Base-by-base conservation (phyloP, 2,797 vertebrate genomes). In the Sebastes steindachneri region DNA sequence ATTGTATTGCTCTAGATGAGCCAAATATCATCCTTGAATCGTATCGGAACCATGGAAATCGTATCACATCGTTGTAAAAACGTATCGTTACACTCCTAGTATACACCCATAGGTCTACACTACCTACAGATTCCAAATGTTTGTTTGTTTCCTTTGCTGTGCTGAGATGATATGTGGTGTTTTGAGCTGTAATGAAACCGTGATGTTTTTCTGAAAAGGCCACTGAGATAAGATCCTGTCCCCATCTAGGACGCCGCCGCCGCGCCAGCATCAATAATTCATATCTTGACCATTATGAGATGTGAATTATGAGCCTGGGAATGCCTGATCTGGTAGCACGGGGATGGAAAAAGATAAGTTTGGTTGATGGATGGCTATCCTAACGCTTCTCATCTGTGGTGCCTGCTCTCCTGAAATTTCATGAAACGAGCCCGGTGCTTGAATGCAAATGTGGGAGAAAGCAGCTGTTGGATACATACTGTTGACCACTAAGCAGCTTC, bases 191-290 rank as follows among this genome's bases (percentile, higher is more conserved):
- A 77, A 80, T 86, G 64, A 84, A 85, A 87, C 57, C 17, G n/a
- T 63, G 45, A 54, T 72, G 53, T 64, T 83, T 53, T 71, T 58
- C 62, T 21, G 4, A 81, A 69, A 85, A 76, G 70, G 67, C 57
- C 53, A 59, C 53, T 3, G 57, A 69, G 80, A 86, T 81, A 70
- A 69, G 53, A 73, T 66, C 54, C 26, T 19, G 62, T 79, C 60
- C 68, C 77, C 68, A 48, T 64, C 77, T 60, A 64, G 63, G 76
- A 75, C 9, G 2, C 60, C 73, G 88, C 80, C 79, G 69, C 80
- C 60, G 48, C 77, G 77, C 66, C 66, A 4, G 62, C 89, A 92
- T 92, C 74, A 88, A 91, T 89, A 86, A 91, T 90, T 90, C 77
- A 91, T 77, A 25, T 69, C 72, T 48, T 71, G 65, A 84, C 70